Evolutionary conservation across 2,113 vertebrate species (phyloP), one percentile per base, ranked within the genome.

Genomic region (Xyliphius kryptos): DNA sequence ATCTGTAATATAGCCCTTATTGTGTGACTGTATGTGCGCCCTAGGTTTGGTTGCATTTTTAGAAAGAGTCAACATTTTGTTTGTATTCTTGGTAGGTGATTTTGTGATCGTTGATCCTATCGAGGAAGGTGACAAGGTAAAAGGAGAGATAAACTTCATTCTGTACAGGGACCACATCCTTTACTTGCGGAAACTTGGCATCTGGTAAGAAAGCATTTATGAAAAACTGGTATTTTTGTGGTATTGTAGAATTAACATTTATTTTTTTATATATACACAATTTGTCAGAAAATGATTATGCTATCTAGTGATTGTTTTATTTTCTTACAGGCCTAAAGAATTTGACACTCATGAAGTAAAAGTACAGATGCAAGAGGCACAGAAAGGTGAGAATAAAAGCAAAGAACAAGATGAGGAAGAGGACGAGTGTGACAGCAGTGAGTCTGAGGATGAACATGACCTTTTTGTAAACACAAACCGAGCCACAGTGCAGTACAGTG

Each of bases 71-170:
- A 56, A 61, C 26, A 26, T 32, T 58, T 10, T 26, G 6, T 14
- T 46, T 8, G 38, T 47, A 19, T 22, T 37, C 19, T 13, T 19
- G 19, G 0, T 57, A 95, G 93, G 92, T 17, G 89, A 95, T 63
- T 95, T 86, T 67, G 88, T 95, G 68, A 91, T 95, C 3, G 89
- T 95, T 48, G 93, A 95, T 70, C 92, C 93, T 3, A 95, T 95
- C 7, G 88, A 91, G 55, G 93, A 95, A 69, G 93, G 93, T 48
- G 92, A 89, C 63, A 95, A 95, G 51, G 93, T 95, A 55, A 95
- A 93, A 71, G 93, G 89, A 2, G 93, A 95, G 75, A 95, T 95
- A 73, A 83, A 72, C 63, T 88, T 86, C 22, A 93, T 95, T 66
- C 88, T 95, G 5, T 91, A 92, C 78, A 91, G 90, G 72, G 90